Base-by-base conservation (phyloP, 2,797 vertebrate species). In the Potorous gilbertii region DNA sequence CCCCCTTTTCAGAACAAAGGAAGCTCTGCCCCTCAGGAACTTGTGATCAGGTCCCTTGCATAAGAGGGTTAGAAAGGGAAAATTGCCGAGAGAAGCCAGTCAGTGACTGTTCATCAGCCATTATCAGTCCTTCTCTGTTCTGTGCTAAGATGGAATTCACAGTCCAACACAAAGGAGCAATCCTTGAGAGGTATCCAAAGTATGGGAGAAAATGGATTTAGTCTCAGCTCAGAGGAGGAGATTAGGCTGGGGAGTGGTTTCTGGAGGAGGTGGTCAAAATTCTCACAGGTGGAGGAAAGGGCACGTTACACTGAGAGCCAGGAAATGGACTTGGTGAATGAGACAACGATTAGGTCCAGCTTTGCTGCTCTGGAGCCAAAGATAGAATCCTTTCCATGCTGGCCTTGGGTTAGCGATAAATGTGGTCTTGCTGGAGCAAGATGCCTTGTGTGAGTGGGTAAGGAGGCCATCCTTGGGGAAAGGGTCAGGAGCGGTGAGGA, bases 281-380 rank as follows among this genome's bases (percentile, higher is more conserved):
- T 31, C 29, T 29, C 2, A 12, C 12, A 34, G 31, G 12, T 31
- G 2, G 34, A 5, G 16, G 62, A 40, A n/a, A 16, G 34, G 13
- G 5, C 14, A 40, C 0, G 0, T 16, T 74, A 74, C 34, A n/a
- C 6, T 0, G 62, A 16, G 34, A n/a, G 13, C 1, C 34, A 74
- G 14, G 34, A 40, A 74, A 74, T 1, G 5, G 12, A 34, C 29
- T 62, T 34, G 31, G 31, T 16, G 59, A 4, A 18, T 40, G 34
- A 74, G 34, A 18, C 1, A 1, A 74, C 5, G 62, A 66, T n/a
- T 18, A 66, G 34, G 62, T 34, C 62, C 34, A n/a, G 62, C 14
- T 66, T n/a, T 66, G 34, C 29, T 9, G 29, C n/a, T 40, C 66
- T 8, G 12, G 66, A 81, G 21, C 8, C 74, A 46, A 81, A 81